Percentiles rank a stretch among this genome's conserved stretches.
Conservation (phyloP, 1,140 invertebrate species). For the Drosophila asahinai region DNA sequence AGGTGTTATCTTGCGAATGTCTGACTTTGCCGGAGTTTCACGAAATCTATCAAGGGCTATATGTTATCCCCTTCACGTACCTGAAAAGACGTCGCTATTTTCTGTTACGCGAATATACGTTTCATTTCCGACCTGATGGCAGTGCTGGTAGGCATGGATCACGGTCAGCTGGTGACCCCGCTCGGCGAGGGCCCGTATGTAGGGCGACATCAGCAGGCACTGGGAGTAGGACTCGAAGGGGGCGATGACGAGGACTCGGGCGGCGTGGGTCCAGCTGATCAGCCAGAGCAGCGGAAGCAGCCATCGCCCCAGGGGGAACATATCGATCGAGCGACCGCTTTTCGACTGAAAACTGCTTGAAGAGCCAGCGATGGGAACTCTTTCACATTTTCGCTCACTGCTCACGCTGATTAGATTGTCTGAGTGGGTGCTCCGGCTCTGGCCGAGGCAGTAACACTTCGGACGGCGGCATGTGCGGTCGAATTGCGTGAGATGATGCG, state of each 20-base stretch:
- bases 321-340: not conserved
- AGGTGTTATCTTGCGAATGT: not conserved
- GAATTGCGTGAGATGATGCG: conserved; percentile 15
- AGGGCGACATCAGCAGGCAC: conserved; percentile 48
- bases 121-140: conserved; percentile 5
- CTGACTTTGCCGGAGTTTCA: not conserved
- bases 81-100: not conserved
- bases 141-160: conserved; percentile 42
- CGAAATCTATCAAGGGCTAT: not conserved
- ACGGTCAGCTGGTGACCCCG: conserved; percentile 63
- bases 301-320: conserved; percentile 1
- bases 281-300: not conserved
- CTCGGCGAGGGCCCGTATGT: conserved; percentile 31
- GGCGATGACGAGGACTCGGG: conserved; percentile 39
- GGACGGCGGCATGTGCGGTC: conserved; percentile 53
- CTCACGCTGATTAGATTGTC: conserved; percentile 32
- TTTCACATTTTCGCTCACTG: conserved; percentile 4
- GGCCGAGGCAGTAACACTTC: conserved; percentile 17
- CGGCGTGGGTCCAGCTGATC: not conserved
- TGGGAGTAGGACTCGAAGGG: conserved; percentile 49
- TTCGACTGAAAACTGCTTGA: not conserved
- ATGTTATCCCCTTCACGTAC: conserved; percentile 13
- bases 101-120: conserved; percentile 41
- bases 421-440: not conserved
- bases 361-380: not conserved